Percentiles rank a stretch among this genome's conserved stretches.
phyloP scores from a whole-genome alignment of 2,888 invertebrate species.

The Stenoptilia bipunctidactyla region DNA sequence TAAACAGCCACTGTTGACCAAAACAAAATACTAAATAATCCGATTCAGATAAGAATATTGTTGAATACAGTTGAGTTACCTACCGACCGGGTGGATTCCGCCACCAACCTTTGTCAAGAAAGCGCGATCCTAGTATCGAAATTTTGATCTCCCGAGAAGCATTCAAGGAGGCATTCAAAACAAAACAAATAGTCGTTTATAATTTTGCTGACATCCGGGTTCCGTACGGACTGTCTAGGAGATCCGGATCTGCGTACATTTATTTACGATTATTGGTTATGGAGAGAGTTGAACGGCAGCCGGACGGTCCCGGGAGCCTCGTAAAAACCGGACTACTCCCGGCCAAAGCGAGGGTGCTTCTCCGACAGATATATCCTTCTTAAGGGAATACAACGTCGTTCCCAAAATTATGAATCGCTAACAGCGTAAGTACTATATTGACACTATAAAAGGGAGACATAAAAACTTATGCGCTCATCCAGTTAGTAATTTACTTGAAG shows the following conservation, averaged over 20 bases:
- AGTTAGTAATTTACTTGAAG: no score
- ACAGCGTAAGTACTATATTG: slow-evolving; percentile 10
- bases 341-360: slow-evolving; percentile 38
- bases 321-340: slow-evolving; percentile 58
- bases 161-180: neutral
- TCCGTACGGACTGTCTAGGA: neutral
- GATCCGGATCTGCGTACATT: slow-evolving; percentile 20
- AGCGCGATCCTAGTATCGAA: no score
- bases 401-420: slow-evolving; percentile 52
- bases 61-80: no score
- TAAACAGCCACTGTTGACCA: no score
- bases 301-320: slow-evolving; percentile 55
- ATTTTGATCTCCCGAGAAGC: neutral
- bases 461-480: no score
- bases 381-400: slow-evolving; percentile 43
- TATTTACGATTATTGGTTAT: slow-evolving; percentile 72
- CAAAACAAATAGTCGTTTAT: slow-evolving; percentile 18
- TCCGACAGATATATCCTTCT: slow-evolving; percentile 65
- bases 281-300: slow-evolving; percentile 57
- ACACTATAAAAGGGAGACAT: neutral
- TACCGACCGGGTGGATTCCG: no score
- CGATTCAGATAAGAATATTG: neutral
- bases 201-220: slow-evolving; percentile 20
- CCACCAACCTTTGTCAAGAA: no score
- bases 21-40: neutral